Conservation (phyloP, 2,113 vertebrate species). For the Spea multiplicata region DNA sequence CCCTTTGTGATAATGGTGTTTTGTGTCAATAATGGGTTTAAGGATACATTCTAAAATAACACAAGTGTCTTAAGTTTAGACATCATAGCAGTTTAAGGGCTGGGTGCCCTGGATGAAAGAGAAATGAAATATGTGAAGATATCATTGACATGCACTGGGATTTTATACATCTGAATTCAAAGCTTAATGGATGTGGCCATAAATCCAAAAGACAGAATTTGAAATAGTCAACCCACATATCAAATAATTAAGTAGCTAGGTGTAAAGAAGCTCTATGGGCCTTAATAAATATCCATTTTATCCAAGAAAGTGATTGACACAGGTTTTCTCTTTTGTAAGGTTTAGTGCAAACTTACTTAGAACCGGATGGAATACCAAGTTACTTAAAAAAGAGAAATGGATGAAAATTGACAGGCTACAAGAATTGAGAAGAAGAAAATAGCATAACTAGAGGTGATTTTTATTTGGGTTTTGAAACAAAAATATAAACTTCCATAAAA, state of each 20-base stretch:
- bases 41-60: background rate
- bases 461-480: too few species aligned
- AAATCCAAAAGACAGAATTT: slow-evolving; percentile 1
- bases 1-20: background rate
- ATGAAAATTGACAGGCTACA: background rate
- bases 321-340: background rate
- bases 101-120: slow-evolving; percentile 4
- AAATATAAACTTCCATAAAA: too few species aligned
- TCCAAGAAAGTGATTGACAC: background rate
- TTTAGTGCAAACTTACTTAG: slow-evolving; percentile 1
- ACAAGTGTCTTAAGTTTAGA: background rate
- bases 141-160: background rate
- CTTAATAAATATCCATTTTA: background rate
- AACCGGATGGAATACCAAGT: background rate
- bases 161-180: slow-evolving; percentile 5
- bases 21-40: background rate
- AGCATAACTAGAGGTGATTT: background rate
- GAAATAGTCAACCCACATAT: background rate
- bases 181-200: slow-evolving; percentile 6
- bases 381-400: background rate
- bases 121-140: slow-evolving; percentile 8
- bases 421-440: background rate
- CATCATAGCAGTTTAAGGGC: background rate
- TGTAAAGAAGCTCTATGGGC: background rate
- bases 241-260: slow-evolving; percentile 8